These are phyloP conservation scores for Sebastes steindachneri DNA, from an alignment of 2,797 vertebrate species.

Conservation along the genomic window DNA sequence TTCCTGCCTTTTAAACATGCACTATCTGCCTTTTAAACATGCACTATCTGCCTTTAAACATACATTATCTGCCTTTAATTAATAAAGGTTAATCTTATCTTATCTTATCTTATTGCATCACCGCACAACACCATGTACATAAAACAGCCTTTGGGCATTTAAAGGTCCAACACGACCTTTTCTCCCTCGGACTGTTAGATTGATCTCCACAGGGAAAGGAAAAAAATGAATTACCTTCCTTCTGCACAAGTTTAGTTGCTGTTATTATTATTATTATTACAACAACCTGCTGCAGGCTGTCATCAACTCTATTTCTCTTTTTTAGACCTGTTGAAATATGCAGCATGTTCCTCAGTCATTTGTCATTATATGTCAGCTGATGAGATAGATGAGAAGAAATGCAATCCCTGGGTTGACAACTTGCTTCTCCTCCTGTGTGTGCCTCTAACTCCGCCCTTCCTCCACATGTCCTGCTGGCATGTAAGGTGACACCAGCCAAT, in stretches of 20 bases:
- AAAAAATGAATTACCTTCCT: not conserved
- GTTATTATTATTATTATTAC: not conserved
- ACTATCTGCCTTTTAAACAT: too few species aligned
- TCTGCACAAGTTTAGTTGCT: not conserved
- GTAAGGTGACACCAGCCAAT: slow-evolving; percentile 78
- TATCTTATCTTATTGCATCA: slow-evolving; percentile 1
- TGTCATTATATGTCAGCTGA: slow-evolving; percentile 20
- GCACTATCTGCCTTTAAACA: too few species aligned
- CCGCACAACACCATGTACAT: not conserved
- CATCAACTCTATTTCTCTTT: not conserved
- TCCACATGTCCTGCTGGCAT: slow-evolving; percentile 30
- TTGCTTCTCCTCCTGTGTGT: not conserved
- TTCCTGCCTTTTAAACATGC: too few species aligned
- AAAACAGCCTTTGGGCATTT: not conserved
- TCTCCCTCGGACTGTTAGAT: not conserved
- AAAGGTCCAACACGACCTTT: slow-evolving; percentile 12
- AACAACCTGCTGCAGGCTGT: not conserved
- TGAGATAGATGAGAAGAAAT: slow-evolving; percentile 16
- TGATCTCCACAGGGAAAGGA: not conserved
- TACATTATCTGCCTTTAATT: too few species aligned
- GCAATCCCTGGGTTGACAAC: slow-evolving; percentile 17
- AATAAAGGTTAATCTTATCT: too few species aligned
- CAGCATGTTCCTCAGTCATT: slow-evolving; percentile 6
- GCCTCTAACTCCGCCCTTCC: slow-evolving; percentile 62
- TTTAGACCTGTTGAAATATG: slow-evolving; percentile 51